These are phyloP conservation scores for Ictidomys tridecemlineatus DNA, from an alignment of 2,113 vertebrate genomes.

Conservation along the genomic window DNA sequence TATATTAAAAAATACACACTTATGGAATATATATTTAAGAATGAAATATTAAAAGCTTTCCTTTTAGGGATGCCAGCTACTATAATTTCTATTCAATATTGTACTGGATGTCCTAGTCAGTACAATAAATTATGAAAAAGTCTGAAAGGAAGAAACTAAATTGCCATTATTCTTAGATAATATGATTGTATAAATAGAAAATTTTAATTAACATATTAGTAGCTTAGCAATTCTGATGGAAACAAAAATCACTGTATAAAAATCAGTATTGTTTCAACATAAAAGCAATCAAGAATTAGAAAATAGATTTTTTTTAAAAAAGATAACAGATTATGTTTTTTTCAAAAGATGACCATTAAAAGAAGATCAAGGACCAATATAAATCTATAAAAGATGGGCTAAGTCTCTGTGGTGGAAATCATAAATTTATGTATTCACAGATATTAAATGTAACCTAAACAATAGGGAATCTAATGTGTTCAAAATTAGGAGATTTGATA, in stretches of 20 bases:
- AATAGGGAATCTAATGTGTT: not conserved
- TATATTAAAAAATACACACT: not conserved
- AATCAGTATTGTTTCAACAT: not conserved
- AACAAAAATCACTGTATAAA: slow-evolving; percentile 39
- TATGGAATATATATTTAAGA: not conserved
- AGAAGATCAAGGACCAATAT: slow-evolving; percentile 20
- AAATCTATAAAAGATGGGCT: not conserved
- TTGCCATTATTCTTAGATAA: not conserved
- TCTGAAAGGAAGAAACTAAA: not conserved
- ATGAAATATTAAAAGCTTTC: not conserved
- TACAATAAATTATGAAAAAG: not conserved
- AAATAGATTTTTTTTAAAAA: not conserved
- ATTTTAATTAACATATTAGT: not conserved
- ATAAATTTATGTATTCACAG: not conserved
- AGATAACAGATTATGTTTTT: not conserved
- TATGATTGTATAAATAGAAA: not conserved
- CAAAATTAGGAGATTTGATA: not conserved
- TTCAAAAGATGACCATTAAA: not conserved
- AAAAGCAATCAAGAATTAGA: slow-evolving; percentile 1
- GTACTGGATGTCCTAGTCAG: not conserved
- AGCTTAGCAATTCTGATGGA: not conserved
- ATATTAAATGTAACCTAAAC: not conserved
- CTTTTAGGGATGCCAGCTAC: not conserved
- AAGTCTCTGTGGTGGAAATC: not conserved
- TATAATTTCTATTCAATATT: not conserved